Evolutionary conservation across 2,888 invertebrate genomes (phyloP).

Genomic region (Dexiosoma caninum): DNA sequence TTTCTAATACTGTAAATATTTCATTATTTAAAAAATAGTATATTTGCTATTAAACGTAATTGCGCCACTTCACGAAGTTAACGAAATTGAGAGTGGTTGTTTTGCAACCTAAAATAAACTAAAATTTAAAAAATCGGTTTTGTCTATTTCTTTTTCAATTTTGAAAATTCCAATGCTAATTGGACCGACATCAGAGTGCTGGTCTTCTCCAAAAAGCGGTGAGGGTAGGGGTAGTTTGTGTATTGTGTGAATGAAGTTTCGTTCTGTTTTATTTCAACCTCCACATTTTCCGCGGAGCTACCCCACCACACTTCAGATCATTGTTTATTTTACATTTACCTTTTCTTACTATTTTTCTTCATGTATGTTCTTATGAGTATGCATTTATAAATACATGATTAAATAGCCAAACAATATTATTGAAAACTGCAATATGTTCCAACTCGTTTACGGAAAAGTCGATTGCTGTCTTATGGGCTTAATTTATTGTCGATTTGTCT

Average conservation of each 20-base stretch:
- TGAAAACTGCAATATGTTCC: not conserved
- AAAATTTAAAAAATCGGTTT: constrained; percentile 33
- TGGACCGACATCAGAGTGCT: no score
- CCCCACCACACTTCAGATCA: constrained; percentile 20
- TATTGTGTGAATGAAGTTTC: not conserved
- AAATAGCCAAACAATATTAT: not conserved
- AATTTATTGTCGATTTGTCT: not conserved
- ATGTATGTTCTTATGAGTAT: constrained; percentile 33
- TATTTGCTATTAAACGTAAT: constrained; percentile 8
- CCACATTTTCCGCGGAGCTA: constrained; percentile 19
- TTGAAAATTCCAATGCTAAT: not conserved
- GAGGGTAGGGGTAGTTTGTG: not conserved
- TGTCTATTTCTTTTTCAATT: constrained; percentile 14
- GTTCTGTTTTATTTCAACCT: not conserved
- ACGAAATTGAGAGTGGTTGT: constrained; percentile 31
- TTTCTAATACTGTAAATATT: constrained; percentile 47
- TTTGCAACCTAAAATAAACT: constrained; percentile 47
- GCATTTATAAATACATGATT: constrained; percentile 30
- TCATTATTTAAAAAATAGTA: constrained; percentile 31
- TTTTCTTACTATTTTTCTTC: constrained; percentile 5
- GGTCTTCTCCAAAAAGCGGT: not conserved
- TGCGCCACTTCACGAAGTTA: constrained; percentile 45
- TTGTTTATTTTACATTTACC: not conserved
- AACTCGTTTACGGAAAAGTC: not conserved
- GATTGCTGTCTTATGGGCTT: not conserved